A percentile compares a stretch with the other conserved stretches of the same genome.
These are phyloP conservation scores for Lagodon rhomboides DNA, from an alignment of 2,797 vertebrate genomes.

Conservation along the genomic window DNA sequence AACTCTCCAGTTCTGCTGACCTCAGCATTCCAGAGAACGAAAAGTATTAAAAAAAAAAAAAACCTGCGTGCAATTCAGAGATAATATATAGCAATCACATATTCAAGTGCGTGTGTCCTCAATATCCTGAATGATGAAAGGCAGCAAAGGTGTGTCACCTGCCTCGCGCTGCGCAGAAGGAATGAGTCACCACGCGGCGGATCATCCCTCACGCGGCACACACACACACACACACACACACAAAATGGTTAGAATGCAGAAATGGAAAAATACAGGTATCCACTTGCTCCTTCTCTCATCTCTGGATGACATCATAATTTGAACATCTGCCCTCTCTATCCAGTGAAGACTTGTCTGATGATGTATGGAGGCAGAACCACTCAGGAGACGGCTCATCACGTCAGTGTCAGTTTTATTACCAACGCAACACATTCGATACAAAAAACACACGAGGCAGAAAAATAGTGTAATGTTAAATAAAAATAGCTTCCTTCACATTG, in stretches of 20 bases:
- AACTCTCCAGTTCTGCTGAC: not conserved
- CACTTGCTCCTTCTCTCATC: not conserved
- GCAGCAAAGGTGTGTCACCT: slow-evolving; percentile 2
- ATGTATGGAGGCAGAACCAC: not conserved
- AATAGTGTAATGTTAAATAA: slow-evolving; percentile 60
- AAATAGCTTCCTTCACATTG: slow-evolving; percentile 75
- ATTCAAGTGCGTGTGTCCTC: not conserved
- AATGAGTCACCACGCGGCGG: not conserved
- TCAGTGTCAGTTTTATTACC: slow-evolving; percentile 67
- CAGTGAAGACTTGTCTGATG: not conserved
- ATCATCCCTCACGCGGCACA: not conserved
- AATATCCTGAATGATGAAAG: slow-evolving; percentile 2
- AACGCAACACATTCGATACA: slow-evolving; percentile 55
- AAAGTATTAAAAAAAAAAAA: not conserved
- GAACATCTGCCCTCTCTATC: not conserved
- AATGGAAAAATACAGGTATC: slow-evolving; percentile 11
- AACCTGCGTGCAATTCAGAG: not conserved
- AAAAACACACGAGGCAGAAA: slow-evolving; percentile 60
- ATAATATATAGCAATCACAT: not conserved
- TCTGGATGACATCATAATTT: not conserved
- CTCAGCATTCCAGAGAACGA: not conserved
- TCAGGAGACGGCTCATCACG: not conserved
- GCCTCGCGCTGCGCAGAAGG: not conserved
- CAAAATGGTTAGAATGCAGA: not conserved
- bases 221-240: no score